A percentile compares a stretch with the other conserved stretches of the same genome.
Evolutionary conservation across 2,797 vertebrate genomes (phyloP).

Genomic region (Acanthurus leucopareius): DNA sequence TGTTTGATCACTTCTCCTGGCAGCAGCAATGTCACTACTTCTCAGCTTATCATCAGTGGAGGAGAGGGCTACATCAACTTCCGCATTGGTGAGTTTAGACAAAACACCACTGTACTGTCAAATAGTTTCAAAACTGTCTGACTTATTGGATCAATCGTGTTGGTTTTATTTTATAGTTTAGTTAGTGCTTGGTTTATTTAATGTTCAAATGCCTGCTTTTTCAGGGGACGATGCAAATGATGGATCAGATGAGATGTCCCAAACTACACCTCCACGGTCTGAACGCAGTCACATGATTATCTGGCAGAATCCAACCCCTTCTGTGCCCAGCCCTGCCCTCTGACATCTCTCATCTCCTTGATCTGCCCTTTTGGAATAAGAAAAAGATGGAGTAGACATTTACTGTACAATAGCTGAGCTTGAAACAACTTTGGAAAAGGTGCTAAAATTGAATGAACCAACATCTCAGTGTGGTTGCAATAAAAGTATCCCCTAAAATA

Average conservation of each 20-base stretch:
- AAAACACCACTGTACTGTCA: background rate
- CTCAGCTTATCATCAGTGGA: constrained; percentile 88
- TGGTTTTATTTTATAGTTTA: background rate
- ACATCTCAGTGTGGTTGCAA: constrained; percentile 30
- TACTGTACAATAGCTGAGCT: constrained; percentile 13
- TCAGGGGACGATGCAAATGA: constrained; percentile 88
- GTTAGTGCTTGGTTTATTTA: constrained; percentile 4
- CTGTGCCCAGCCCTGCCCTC: constrained; percentile 79
- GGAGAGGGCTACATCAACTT: constrained; percentile 92
- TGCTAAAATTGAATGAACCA: constrained; percentile 21
- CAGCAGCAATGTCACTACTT: constrained; percentile 65
- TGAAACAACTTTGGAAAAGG: constrained; percentile 10
- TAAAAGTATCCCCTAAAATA: constrained; percentile 29
- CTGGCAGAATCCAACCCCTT: constrained; percentile 83
- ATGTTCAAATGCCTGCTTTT: constrained; percentile 14
- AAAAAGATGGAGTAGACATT: constrained; percentile 14
- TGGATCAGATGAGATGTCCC: constrained; percentile 70
- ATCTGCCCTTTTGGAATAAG: constrained; percentile 6
- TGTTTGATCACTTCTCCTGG: constrained; percentile 78
- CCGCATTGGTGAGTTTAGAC: constrained; percentile 84
- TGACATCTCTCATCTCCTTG: constrained; percentile 55
- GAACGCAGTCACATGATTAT: constrained; percentile 92
- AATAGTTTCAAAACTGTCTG: background rate
- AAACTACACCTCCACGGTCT: constrained; percentile 82
- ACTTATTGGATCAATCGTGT: background rate